Evolutionary conservation across 2,888 invertebrate species (phyloP), one percentile per base, ranked within the genome.

Genomic region (Sisyra nigra): DNA sequence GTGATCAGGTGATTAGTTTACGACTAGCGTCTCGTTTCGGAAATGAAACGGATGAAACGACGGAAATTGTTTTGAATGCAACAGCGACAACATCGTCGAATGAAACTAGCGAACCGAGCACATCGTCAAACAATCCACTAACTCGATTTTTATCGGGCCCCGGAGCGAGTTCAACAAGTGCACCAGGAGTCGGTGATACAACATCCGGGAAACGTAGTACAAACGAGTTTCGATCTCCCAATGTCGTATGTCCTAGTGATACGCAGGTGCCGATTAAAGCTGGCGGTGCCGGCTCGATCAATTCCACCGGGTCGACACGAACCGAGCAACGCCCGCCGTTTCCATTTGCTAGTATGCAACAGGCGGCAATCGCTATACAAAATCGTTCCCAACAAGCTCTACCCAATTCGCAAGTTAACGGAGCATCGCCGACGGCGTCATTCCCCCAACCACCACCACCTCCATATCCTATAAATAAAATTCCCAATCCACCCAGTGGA

Each of bases 301-400:
- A 63, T 60, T 24, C 24, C 5, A 24, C 5, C 24, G 24, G 24
- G 3, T 24, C 24, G 24, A 5, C 24, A 24, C 73, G 52, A 68
- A 67, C 51, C 69, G 65, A 60, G 67, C 61, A 63, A 73, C 63
- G 59, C 51, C 66, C 80, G 60, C 70, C 76, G 59, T 89, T 80
- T 65, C 88, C 89, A 34, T 89, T 89, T 61, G 84, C 86, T 55
- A 88, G 88, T 62, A 89, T 91, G 89, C 86, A 87, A 38, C 84
- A 85, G 57, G 84, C 71, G 40, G 70, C 84, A 48, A 77, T 87
- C 60, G 85, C 87, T 40, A 80, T 87, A 64, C 86, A 87, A 56
- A 74, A 76, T 55, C 75, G 82, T 55, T 81, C 41, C 9, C 37
- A 37, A 9, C 37, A 37, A 37, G 24, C 24, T 7, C 24, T 3